phyloP scores from a whole-genome alignment of 2,888 invertebrate genomes.

The Hirtodrosophila cameraria region DNA sequence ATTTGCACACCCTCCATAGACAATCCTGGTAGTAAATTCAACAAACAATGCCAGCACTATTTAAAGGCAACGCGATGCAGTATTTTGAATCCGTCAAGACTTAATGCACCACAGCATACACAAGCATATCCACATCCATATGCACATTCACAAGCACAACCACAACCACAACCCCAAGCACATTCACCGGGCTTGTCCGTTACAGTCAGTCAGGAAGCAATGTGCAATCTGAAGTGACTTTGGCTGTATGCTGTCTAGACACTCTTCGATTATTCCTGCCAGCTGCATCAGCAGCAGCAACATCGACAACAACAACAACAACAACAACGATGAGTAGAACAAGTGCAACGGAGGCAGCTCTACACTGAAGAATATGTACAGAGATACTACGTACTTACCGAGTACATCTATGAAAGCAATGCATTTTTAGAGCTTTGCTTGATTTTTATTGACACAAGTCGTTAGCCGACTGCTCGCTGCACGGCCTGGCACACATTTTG shows the following conservation, averaged over 20 bases:
- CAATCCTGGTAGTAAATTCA: constrained; percentile 2
- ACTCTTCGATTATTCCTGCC: constrained; percentile 76
- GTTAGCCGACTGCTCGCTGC: constrained; percentile 66
- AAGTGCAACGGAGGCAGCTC: constrained; percentile 66
- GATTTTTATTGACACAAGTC: constrained; percentile 80
- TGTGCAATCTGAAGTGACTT: constrained; percentile 79
- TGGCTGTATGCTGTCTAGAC: constrained; percentile 78
- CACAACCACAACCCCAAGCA: constrained; percentile 22
- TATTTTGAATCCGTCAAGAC: constrained; percentile 22
- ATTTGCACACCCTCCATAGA: background rate
- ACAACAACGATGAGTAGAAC: constrained; percentile 62
- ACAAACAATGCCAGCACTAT: constrained; percentile 12
- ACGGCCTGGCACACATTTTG: constrained; percentile 79
- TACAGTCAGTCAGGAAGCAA: constrained; percentile 75
- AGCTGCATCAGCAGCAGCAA: constrained; percentile 56
- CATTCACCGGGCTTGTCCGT: constrained; percentile 49
- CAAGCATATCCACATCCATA: constrained; percentile 16
- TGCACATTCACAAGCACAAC: too few species aligned
- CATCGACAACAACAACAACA: constrained; percentile 42
- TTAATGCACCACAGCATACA: constrained; percentile 12
- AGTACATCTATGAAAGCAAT: constrained; percentile 57
- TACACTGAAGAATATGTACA: constrained; percentile 53
- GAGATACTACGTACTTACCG: constrained; percentile 36
- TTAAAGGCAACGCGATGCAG: constrained; percentile 13
- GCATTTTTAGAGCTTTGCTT: constrained; percentile 69